These are phyloP conservation scores for Ferrisia virgata DNA, from an alignment of 2,888 invertebrate species.

Conservation along the genomic window DNA sequence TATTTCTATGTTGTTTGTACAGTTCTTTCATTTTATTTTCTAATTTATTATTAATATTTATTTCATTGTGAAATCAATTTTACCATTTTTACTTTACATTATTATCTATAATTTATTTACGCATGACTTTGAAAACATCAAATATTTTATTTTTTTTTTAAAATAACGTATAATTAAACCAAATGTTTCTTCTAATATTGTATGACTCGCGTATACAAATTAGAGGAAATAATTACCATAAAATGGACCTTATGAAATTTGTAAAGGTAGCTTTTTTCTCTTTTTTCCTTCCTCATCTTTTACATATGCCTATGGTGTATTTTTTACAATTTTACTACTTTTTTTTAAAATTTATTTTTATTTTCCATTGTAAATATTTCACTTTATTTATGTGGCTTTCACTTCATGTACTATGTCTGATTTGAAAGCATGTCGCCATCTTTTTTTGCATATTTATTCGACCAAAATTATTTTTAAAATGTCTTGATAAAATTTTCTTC, in stretches of 20 bases:
- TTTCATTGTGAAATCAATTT: not conserved
- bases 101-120: not conserved
- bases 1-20: constrained; percentile 1
- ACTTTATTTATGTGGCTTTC: not conserved
- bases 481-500: not conserved
- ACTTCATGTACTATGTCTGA: not conserved
- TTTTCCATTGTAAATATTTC: not conserved
- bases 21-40: not conserved
- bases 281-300: not conserved
- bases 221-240: not conserved
- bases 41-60: not conserved
- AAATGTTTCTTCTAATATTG: not conserved
- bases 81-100: not conserved
- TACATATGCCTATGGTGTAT: not conserved
- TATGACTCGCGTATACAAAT: not conserved
- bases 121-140: not conserved
- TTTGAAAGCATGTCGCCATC: not conserved
- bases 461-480: not conserved
- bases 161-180: not conserved
- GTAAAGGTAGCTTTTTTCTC: not conserved
- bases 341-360: not conserved
- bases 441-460: not conserved
- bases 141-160: not conserved
- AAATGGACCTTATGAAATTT: not conserved
- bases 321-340: not conserved